Conservation (phyloP, 2,113 vertebrate species). For the Ailurus styani region DNA sequence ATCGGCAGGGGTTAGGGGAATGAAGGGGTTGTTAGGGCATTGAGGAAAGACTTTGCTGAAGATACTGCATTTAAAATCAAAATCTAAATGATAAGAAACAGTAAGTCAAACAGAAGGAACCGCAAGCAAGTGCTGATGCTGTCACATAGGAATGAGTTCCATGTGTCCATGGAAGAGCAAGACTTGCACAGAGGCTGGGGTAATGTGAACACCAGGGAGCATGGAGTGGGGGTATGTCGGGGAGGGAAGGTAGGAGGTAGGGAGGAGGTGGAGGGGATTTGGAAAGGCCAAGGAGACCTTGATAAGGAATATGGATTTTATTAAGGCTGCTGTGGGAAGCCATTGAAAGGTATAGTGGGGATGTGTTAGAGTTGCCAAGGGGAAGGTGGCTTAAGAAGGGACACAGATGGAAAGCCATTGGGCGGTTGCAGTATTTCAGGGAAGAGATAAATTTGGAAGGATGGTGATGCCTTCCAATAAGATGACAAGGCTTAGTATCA, state of each 20-base stretch:
- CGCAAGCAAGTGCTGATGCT: background rate
- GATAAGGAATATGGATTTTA: background rate
- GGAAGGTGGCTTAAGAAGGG: background rate
- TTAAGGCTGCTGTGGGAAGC: background rate
- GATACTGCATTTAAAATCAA: background rate
- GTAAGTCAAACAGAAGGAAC: background rate
- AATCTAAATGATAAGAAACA: background rate
- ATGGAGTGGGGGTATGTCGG: background rate
- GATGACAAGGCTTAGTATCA: background rate
- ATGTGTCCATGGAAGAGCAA: background rate
- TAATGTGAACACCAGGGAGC: background rate
- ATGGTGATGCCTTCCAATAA: background rate
- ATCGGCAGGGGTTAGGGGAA: too few relatives aligned
- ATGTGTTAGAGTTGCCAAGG: background rate
- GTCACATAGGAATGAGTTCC: background rate
- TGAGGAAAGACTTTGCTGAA: background rate
- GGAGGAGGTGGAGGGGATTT: accelerated
- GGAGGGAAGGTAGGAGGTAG: too few relatives aligned
- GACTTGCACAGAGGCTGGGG: background rate
- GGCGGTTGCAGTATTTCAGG: background rate
- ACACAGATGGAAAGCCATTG: background rate
- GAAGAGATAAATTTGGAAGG: background rate
- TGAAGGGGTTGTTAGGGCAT: background rate
- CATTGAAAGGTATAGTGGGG: background rate
- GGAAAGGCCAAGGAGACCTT: background rate